Evolutionary conservation across 2,888 invertebrate genomes (phyloP), one percentile per base, ranked within the genome.

Genomic region (Nephrotoma flavescens): DNA sequence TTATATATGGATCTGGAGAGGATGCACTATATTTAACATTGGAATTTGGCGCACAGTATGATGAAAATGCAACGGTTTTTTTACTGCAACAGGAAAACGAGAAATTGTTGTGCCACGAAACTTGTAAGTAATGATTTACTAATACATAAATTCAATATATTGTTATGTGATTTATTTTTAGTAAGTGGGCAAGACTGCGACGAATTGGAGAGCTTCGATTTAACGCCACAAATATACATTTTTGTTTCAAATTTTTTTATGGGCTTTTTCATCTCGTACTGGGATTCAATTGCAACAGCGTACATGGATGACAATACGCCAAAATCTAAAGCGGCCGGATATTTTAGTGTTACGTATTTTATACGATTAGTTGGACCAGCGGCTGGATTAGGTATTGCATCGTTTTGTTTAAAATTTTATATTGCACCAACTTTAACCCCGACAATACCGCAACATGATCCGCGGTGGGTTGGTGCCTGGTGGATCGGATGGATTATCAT

Each of bases 391-490:
- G 93, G 93, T 0, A 89, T 95, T 87, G 95, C 94, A 4, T 95
- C 94, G 3, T 92, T 94, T 88, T 94, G 94, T 85, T 90, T 95
- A 15, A 94, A 94, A 88, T 91, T 95, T 85, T 95, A 95, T 89
- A 94, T 95, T 52, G 94, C 94, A 4, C 95, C 95, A 2, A 92
- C 92, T 7, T 89, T 95, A 87, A 94, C 93, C 83, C 95, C 95
- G 4, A 94, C 94, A 0, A 94, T 96, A 87, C 93, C 92, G 19
- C 94, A 93, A 87, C 92, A 92, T 87, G 96, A 96, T 91, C 95
- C 96, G 0, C 92, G 95, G 88, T 96, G 96, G 96, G 91, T 96
- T 83, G 96, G 96, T 0, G 96, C 96, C n/a, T 96, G 96, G 96
- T 96, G 96, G 96, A 89, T 96, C 84, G 96, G 95, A 1, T 95